Base-by-base conservation (phyloP, 92 coral and sea anemone species). In the Epizoanthus stellaris region DNA sequence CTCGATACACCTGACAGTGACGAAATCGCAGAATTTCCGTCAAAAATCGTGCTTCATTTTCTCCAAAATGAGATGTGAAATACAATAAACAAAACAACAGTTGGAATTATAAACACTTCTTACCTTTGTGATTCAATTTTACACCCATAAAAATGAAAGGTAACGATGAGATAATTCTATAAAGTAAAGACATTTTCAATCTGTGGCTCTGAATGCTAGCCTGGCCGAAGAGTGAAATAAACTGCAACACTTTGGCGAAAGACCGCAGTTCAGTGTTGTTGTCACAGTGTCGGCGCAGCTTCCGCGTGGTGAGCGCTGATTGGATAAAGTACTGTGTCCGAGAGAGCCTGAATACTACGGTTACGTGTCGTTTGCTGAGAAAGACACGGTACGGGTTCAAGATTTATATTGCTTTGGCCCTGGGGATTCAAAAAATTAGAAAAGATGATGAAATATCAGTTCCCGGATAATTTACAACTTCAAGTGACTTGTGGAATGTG, bases 241-340 rank as follows among this genome's bases (percentile, higher is more conserved):
- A 54, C 43, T 77, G 54, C 21, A 42, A n/a, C 49, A 4, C 53
- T 75, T 57, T 3, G 19, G 81, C 76, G 36, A 77, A 82, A 73
- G 53, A 92, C 98, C 98, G 93, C 98, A 85, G 95, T 34, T 86
- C 95, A 87, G 67, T 61, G 60, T 79, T 79, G 83, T 79, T 86
- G 36, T 90, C 82, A 30, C 81, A 94, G 92, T 60, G 85, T 89
- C 62, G 98, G 98, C 98, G 95, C 98, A 88, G 72, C 72, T 86
- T 86, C 76, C 80, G 95, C 99, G 99, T 96, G 99, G 99, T 96
- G 88, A 89, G 91, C 93, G 82, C 62, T 89, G 88, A 96, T 96
- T 96, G 99, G 99, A 45, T 49, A 79, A 2, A 19, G 47, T 11
- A 5, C 16, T 3, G 2, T 19, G 19, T 20, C 71, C 14, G 83